These are phyloP conservation scores for Ciconia boyciana DNA, from an alignment of 2,113 vertebrate species.

Conservation along the genomic window DNA sequence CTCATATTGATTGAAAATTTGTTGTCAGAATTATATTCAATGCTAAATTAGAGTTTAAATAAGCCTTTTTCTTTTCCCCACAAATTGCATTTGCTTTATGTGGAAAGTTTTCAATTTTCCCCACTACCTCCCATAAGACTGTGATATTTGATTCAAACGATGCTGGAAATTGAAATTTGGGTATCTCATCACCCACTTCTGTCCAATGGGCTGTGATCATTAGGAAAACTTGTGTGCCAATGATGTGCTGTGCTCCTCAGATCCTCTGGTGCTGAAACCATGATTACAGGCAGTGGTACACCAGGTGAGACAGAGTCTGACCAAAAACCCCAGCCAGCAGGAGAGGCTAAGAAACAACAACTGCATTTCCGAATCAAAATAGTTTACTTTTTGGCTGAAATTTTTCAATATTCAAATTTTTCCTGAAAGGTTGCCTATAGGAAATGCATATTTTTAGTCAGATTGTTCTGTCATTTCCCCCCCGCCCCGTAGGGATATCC, in stretches of 20 bases:
- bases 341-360: neutral
- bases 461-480: neutral
- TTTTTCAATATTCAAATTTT: neutral
- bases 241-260: neutral
- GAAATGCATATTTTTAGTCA: neutral
- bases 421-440: neutral
- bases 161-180: neutral
- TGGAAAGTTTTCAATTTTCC: neutral
- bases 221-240: neutral
- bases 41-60: neutral
- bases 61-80: neutral
- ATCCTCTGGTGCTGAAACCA: neutral
- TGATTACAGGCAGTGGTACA: neutral
- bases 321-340: neutral
- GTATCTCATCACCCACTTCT: neutral
- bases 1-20: neutral
- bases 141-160: neutral
- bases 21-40: neutral
- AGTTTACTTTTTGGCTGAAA: neutral
- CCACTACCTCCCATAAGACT: accelerated
- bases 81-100: neutral
- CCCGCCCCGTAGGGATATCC: accelerated
- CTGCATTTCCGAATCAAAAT: neutral
- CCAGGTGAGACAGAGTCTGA: neutral
- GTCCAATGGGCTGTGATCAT: neutral